Conservation (phyloP, 2,797 vertebrate genomes). For the Okamejei kenojei region DNA sequence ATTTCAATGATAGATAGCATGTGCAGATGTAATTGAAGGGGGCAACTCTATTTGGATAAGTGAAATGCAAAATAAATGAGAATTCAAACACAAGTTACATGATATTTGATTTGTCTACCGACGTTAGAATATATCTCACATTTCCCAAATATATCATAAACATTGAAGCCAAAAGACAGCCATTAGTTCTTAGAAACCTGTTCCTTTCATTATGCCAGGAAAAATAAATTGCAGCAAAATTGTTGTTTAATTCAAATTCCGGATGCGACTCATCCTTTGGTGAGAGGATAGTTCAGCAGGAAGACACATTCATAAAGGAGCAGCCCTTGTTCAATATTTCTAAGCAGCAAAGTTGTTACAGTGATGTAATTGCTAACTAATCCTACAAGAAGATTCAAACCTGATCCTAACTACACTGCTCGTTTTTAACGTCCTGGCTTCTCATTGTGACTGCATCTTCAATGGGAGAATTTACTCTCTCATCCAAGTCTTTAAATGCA, state of each 20-base stretch:
- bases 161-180: not conserved
- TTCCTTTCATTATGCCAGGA: not conserved
- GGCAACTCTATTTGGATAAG: not conserved
- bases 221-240: not conserved
- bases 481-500: not conserved
- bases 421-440: not conserved
- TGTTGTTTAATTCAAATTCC: not conserved
- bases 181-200: not conserved
- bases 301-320: not conserved
- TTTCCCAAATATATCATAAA: not conserved
- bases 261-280: not conserved
- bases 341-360: not conserved
- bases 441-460: not conserved
- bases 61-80: no score
- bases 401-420: not conserved
- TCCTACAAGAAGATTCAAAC: not conserved
- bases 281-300: not conserved
- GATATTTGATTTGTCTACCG: not conserved
- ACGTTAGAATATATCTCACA: not conserved
- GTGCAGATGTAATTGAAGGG: not conserved
- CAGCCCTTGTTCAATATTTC: not conserved
- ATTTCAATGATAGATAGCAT: not conserved
- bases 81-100: slow-evolving; percentile 1
- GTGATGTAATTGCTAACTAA: not conserved
- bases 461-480: not conserved